These are phyloP conservation scores for Mechanitis mazaeus DNA, from an alignment of 2,888 invertebrate genomes.

Conservation along the genomic window DNA sequence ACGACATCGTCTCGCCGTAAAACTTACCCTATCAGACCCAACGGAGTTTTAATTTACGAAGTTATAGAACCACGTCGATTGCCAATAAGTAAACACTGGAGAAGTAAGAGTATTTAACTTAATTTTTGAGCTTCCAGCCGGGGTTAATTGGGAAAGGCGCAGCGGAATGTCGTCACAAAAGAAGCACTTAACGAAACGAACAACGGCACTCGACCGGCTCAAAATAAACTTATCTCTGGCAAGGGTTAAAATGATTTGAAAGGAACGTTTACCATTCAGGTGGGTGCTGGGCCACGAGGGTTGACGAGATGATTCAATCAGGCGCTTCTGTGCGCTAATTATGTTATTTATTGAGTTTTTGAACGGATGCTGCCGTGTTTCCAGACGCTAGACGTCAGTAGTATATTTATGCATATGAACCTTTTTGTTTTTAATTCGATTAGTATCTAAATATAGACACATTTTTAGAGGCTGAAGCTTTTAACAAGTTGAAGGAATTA, in stretches of 20 bases:
- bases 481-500: too few species aligned
- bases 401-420: too few species aligned
- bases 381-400: not conserved
- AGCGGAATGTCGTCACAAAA: slow-evolving; percentile 72
- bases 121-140: slow-evolving; percentile 73
- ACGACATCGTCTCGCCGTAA: slow-evolving; percentile 31
- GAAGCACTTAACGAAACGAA: slow-evolving; percentile 70
- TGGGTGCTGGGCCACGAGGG: slow-evolving; percentile 52
- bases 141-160: slow-evolving; percentile 69
- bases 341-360: slow-evolving; percentile 68
- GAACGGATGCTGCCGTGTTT: slow-evolving; percentile 40
- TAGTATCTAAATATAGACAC: too few species aligned
- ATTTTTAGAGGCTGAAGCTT: too few species aligned
- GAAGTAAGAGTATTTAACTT: slow-evolving; percentile 73
- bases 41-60: slow-evolving; percentile 59
- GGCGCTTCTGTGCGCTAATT: slow-evolving; percentile 59
- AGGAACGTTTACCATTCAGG: slow-evolving; percentile 64
- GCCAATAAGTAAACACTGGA: slow-evolving; percentile 68
- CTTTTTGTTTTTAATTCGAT: too few species aligned
- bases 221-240: slow-evolving; percentile 76
- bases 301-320: slow-evolving; percentile 67
- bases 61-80: slow-evolving; percentile 61
- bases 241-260: slow-evolving; percentile 72
- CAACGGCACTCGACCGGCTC: slow-evolving; percentile 66
- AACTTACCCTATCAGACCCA: slow-evolving; percentile 39